Base-by-base conservation (phyloP, 2,113 vertebrate species). In the Rhodinocichla rosea region DNA sequence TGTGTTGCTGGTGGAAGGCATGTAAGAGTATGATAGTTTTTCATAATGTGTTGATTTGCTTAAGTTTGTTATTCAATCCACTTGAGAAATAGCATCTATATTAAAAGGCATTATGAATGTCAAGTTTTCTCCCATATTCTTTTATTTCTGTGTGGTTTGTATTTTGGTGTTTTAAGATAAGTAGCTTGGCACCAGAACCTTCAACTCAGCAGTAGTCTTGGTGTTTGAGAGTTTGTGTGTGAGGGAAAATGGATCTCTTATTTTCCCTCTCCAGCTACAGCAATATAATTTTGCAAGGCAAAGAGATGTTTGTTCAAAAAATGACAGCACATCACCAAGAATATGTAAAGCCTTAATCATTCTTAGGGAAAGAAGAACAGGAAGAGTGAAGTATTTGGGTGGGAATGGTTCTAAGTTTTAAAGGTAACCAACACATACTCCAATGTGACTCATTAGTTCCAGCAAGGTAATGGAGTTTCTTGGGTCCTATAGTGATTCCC, bases 381-480 rank as follows among this genome's bases (percentile, higher is more conserved):
- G 16, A 73, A 21, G 20, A 60, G 10, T 73, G 16, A 37, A 83
- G 35, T 87, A 47, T 65, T 81, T 87, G 15, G 7, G 21, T 83
- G 37, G 59, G 63, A 77, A 62, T 33, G 13, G 16, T 69, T 65
- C 7, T 60, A 81, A 57, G 10, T 65, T 93, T 87, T 74, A 11
- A 52, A 60, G 57, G 9, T 64, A 76, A 50, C 35, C 14, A 55
- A 18, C 4, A 8, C 12, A 7, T 37, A 37, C 60, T 87, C 24
- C 44, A 82, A 3, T 0, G 0, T 78, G 42, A 40, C 39, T 92
- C 1, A 2, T 65, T 70, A 37, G 5, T 49, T 87, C 30, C 30
- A 39, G 50, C 33, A 91, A 57, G n/a, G 45, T 55, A 65, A 44
- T 63, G 5, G 14, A 60, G 28, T 53, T 87, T 89, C 30, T 70